Percentiles rank a stretch among this genome's conserved stretches.
Evolutionary conservation across 2,888 invertebrate genomes (phyloP).

Genomic region (Ormyrus nitidulus): DNA sequence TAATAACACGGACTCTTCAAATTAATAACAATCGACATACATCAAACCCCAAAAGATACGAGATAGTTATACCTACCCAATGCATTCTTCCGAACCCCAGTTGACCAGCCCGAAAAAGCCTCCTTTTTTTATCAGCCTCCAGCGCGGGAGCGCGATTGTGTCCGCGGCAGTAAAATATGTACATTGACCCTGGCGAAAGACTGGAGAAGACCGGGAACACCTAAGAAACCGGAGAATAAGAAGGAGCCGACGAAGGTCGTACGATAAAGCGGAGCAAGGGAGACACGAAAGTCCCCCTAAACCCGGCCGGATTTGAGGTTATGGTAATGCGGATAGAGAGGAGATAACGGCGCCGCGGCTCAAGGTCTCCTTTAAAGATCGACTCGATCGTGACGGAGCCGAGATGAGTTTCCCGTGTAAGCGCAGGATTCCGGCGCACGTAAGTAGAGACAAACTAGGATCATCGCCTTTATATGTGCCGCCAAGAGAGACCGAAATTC

Average conservation of each 20-base stretch:
- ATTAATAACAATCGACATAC: too few species aligned
- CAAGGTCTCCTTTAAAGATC: constrained; percentile 17
- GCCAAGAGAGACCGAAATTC: constrained; percentile 14
- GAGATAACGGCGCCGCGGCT: constrained; percentile 21
- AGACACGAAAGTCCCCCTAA: neutral
- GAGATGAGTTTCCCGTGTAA: constrained; percentile 50
- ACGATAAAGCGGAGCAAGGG: constrained; percentile 7
- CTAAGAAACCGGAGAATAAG: neutral
- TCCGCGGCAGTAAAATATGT: too few species aligned
- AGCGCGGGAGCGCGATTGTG: too few species aligned
- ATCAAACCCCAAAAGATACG: too few species aligned
- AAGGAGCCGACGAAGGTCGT: neutral
- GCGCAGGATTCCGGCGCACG: constrained; percentile 19
- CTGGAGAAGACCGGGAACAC: too few species aligned
- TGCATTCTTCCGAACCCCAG: too few species aligned
- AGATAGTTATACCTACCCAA: too few species aligned
- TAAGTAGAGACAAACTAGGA: neutral
- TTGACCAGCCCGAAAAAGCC: too few species aligned
- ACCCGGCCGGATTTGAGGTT: constrained; percentile 39
- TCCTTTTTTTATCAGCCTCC: too few species aligned
- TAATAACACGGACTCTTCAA: too few species aligned
- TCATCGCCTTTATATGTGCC: too few species aligned
- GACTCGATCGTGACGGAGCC: constrained; percentile 7
- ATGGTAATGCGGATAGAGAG: constrained; percentile 48
- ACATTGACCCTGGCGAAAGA: too few species aligned